Base-by-base conservation (phyloP, 2,888 invertebrate species). In the Caenorhabditis parvicauda region DNA sequence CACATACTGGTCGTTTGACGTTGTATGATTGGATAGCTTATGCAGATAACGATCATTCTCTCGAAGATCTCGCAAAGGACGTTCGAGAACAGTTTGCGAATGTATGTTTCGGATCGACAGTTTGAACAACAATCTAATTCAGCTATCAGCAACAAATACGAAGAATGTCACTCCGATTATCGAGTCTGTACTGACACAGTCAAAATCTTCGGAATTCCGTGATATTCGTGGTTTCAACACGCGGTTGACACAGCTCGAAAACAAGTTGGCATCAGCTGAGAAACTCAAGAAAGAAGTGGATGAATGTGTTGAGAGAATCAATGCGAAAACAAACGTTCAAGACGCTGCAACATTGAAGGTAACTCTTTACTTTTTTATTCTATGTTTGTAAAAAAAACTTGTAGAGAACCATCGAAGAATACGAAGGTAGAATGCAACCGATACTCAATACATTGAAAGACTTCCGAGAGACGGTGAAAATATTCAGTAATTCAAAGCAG, bases 171-270 rank as follows among this genome's bases (percentile, higher is more conserved):
- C 54, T 39, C 22, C 49, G 17, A 54, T 44, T 12, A 27, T 65
- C 25, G 49, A 69, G n/a, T 29, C 43, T 6, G 71, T 75, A 1
- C 17, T 59, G 17, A 64, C 70, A 9, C 67, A 71, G 50, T 53
- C 67, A 1, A 62, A 59, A 22, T 71, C 67, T 24, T 42, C 56
- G 28, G 75, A 73, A 24, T 70, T 67, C 25, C 61, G 72, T 22
- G 75, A 77, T 43, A 75, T 77, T 46, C 59, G 69, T 28, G 76
- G 77, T 5, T 75, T 77, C 38, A 75, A 75, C 57, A 75, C 71
- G 46, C 62, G 77, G 3, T 60, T 77, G 37, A 63, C 68, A 6
- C 72, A 72, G 35, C 57, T 77, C 1, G 76, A 77, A 27, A 56
- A 64, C 44, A 56, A 60, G 41, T 39, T 72, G 43, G 47, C 32